A percentile compares a stretch with the other conserved stretches of the same genome.
These are phyloP conservation scores for Clitarchus hookeri DNA, from an alignment of 2,888 invertebrate species.

Conservation along the genomic window DNA sequence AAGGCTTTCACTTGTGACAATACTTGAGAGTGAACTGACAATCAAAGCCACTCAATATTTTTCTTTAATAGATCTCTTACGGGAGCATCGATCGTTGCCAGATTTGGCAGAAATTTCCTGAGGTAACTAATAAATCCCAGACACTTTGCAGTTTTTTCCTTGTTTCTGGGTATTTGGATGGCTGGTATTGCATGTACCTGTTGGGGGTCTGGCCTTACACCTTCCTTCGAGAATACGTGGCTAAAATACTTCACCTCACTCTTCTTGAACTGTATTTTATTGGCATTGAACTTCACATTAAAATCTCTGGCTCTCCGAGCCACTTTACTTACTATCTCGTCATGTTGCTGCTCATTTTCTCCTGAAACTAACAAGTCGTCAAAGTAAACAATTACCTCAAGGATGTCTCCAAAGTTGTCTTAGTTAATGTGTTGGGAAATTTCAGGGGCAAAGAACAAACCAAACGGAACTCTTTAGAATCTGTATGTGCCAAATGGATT, in stretches of 20 bases:
- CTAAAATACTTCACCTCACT: neutral
- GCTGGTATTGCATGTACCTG: neutral
- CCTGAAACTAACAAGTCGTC: neutral
- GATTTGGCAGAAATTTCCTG: neutral
- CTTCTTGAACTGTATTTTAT: neutral
- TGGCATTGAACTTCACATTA: neutral
- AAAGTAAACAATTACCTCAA: neutral
- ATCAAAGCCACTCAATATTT: neutral
- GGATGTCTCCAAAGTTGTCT: neutral
- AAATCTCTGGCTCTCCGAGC: neutral
- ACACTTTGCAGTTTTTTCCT: neutral
- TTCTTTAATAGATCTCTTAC: neutral
- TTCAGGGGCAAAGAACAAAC: neutral
- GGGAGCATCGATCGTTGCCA: neutral
- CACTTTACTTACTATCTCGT: neutral
- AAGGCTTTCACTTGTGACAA: neutral
- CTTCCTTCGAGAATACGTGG: neutral
- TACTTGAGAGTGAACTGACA: neutral
- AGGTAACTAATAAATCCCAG: neutral
- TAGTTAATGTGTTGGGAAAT: neutral
- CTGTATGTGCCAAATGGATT: neutral
- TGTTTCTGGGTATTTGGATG: neutral
- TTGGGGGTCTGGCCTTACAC: neutral
- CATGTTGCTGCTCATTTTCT: neutral
- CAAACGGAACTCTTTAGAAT: neutral